Evolutionary conservation across 2,888 invertebrate species (phyloP).

Genomic region (Drosophila subquinaria): DNA sequence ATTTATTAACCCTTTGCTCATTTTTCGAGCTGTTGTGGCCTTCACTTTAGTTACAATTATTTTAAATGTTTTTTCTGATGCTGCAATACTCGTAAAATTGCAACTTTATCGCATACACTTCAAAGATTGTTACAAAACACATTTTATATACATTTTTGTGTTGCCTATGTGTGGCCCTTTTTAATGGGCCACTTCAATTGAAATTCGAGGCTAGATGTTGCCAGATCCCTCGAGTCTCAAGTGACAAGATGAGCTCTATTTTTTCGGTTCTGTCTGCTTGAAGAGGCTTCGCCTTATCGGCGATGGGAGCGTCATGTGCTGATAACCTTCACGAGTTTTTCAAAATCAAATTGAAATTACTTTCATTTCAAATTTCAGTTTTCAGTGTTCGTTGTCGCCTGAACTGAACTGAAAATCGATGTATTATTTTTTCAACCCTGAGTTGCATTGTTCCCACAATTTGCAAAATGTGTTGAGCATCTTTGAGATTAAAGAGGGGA

Average conservation of each 20-base stretch:
- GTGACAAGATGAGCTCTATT: constrained; percentile 36
- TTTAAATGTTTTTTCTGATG: not conserved
- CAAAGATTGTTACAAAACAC: constrained; percentile 8
- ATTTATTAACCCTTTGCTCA: not conserved
- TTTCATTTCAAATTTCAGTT: constrained; percentile 19
- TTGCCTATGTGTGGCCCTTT: constrained; percentile 29
- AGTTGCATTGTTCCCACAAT: constrained; percentile 45
- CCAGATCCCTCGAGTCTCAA: constrained; percentile 28
- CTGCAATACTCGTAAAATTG: constrained; percentile 30
- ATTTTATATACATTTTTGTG: constrained; percentile 6
- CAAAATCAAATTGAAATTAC: constrained; percentile 30
- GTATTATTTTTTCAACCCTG: constrained; percentile 40
- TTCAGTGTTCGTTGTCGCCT: constrained; percentile 7
- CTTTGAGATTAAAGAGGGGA: constrained; percentile 48
- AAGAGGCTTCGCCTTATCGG: constrained; percentile 48
- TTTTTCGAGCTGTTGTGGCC: not conserved
- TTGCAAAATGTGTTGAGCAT: constrained; percentile 71
- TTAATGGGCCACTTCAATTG: constrained; percentile 57
- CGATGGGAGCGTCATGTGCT: constrained; percentile 24
- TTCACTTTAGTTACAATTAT: constrained; percentile 5
- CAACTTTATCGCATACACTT: constrained; percentile 33
- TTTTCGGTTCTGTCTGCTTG: constrained; percentile 9
- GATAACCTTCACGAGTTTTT: constrained; percentile 70
- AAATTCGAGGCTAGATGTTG: constrained; percentile 64
- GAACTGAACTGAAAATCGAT: not conserved